Conservation (phyloP, 2,113 vertebrate genomes). For the Phrynosoma blainvillii region DNA sequence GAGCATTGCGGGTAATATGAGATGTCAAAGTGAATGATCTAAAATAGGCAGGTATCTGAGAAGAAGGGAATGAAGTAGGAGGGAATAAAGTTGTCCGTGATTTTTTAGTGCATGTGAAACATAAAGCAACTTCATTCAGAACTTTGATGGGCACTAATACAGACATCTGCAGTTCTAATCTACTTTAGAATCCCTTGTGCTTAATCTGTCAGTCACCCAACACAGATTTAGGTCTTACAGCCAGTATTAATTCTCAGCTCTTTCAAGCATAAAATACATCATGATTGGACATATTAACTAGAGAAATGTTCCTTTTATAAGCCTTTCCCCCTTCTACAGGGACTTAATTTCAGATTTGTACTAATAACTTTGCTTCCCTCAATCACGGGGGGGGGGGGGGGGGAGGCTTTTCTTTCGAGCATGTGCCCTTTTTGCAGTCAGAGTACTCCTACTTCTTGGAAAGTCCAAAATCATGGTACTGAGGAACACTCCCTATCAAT, state of each 20-base stretch:
- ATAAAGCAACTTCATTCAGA: conserved; percentile 55
- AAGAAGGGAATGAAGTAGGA: not conserved
- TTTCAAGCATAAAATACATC: conserved; percentile 69
- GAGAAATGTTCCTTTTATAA: conserved; percentile 4
- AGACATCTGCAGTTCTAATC: conserved; percentile 70
- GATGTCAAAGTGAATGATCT: conserved; percentile 7
- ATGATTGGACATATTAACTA: conserved; percentile 43
- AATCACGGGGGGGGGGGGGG: not conserved
- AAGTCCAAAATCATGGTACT: not conserved
- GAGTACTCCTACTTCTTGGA: not conserved
- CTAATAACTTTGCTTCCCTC: not conserved
- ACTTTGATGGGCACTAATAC: conserved; percentile 60
- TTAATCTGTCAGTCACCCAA: conserved; percentile 73
- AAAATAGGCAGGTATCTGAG: conserved; percentile 17
- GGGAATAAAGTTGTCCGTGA: conserved; percentile 22
- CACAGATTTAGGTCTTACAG: conserved; percentile 69
- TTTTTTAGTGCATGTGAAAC: conserved; percentile 43
- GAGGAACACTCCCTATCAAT: not conserved
- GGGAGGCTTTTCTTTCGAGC: not conserved
- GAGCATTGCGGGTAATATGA: not conserved
- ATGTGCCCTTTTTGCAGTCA: not conserved
- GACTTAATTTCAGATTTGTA: conserved; percentile 19
- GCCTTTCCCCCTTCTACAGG: not conserved
- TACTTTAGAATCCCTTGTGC: conserved; percentile 60
- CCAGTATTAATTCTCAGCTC: conserved; percentile 63